Base-by-base conservation (phyloP, 2,113 vertebrate genomes). In the Glaucidium brasilianum region DNA sequence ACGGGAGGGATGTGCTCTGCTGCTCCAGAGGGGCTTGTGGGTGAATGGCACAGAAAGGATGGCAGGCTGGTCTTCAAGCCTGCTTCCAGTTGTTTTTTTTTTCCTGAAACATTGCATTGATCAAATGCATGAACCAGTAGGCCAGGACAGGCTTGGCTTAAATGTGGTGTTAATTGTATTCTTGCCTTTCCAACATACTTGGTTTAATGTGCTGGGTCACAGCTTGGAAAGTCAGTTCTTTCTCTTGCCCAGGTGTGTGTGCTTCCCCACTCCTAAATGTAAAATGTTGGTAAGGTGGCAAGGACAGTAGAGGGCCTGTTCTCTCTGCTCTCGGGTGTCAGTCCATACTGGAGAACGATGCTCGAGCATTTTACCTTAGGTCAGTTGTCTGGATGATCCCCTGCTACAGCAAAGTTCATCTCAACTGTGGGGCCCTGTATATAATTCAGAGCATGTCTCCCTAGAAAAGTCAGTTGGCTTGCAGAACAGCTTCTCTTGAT, bases 131-230 rank as follows among this genome's bases (percentile, higher is more conserved):
- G 53, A 35, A 53, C 45, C 37, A 81, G 60, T 62, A 68, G 53
- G 53, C 39, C 5, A 7, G 22, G 35, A 49, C 26, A 53, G 39
- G 78, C 56, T 63, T 5, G 1, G 53, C 0, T 0, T 88, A 41
- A 81, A 60, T 6, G 12, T 56, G 27, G 5, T 50, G 5, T 59
- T 94, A 25, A 6, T 30, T 78, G 23, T 77, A 9, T 63, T 93
- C 53, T 86, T 75, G 74, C 58, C 53, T 94, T 85, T 75, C 18
- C 26, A 23, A 66, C 16, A 26, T 34, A 5, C 34, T 63, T 93
- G 60, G 52, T 2, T 84, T 93, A 67, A 53, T n/a, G 26, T 95
- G 59, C 76, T 73, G 71, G 59, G 50, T 81, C 41, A 34, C 18
- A 50, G 27, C 81, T 85, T 82, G 85, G 45, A 85, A 91, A 63